These are phyloP conservation scores for Xestia rhomboidea DNA, from an alignment of 2,888 invertebrate species.

Conservation along the genomic window DNA sequence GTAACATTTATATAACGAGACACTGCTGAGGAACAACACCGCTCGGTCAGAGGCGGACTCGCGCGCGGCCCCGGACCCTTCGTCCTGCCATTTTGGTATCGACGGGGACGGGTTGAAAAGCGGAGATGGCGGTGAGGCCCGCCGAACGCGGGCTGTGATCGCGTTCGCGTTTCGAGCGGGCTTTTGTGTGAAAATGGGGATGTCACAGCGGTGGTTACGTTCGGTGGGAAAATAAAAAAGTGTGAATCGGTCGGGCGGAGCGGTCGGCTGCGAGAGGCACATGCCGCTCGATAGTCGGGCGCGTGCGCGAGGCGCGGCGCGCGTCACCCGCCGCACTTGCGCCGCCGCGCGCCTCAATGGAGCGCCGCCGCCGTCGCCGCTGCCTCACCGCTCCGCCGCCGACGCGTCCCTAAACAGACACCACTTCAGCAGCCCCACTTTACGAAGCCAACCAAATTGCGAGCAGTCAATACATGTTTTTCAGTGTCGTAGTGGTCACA, in stretches of 20 bases:
- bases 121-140: slow-evolving; percentile 49
- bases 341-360: slow-evolving; percentile 72
- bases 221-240: slow-evolving; percentile 88
- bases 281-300: slow-evolving; percentile 89
- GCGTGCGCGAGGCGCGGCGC: slow-evolving; percentile 84
- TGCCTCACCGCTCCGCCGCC: slow-evolving; percentile 44
- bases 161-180: slow-evolving; percentile 61
- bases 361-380: slow-evolving; percentile 60
- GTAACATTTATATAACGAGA: slow-evolving; percentile 89
- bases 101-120: slow-evolving; percentile 69
- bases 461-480: neutral
- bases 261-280: slow-evolving; percentile 86
- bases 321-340: slow-evolving; percentile 85
- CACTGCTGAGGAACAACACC: slow-evolving; percentile 79
- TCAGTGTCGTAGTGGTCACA: neutral
- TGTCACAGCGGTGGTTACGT: slow-evolving; percentile 79
- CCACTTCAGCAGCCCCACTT: slow-evolving; percentile 35
- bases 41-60: slow-evolving; percentile 78
- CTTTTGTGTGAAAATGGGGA: slow-evolving; percentile 76
- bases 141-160: slow-evolving; percentile 54
- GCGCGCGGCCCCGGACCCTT: slow-evolving; percentile 76
- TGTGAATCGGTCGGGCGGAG: slow-evolving; percentile 85
- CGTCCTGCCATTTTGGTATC: slow-evolving; percentile 87
- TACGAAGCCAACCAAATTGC: neutral
- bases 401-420: slow-evolving; percentile 9